A percentile compares a stretch with the other conserved stretches of the same genome.
phyloP scores from a whole-genome alignment of 2,113 vertebrate genomes.

The Cepphus grylle region DNA sequence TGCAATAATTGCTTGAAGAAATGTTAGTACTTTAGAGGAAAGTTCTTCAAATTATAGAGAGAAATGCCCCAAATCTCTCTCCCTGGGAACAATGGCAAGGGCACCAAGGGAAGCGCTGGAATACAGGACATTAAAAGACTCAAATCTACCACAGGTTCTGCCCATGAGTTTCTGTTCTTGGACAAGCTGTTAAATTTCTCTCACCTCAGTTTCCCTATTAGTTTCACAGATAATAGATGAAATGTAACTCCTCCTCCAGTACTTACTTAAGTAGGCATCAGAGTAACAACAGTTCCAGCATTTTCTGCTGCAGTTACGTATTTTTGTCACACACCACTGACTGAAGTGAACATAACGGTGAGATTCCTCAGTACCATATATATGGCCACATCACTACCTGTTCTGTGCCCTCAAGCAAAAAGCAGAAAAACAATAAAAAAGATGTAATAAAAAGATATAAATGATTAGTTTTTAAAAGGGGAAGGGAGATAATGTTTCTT shows the following conservation, averaged over 20 bases:
- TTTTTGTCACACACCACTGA: background rate
- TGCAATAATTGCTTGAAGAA: background rate
- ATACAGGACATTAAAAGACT: background rate
- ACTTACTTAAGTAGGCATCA: background rate
- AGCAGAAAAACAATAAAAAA: background rate
- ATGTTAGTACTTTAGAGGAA: background rate
- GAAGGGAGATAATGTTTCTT: background rate
- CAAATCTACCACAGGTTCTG: background rate
- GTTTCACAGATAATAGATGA: background rate
- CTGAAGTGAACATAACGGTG: background rate
- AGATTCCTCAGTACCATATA: background rate
- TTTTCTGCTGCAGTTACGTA: background rate
- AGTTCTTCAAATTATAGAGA: background rate
- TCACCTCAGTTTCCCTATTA: background rate
- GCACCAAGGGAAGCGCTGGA: background rate
- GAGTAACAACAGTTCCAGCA: background rate
- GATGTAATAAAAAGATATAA: background rate
- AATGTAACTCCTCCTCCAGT: background rate
- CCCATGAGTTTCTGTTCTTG: background rate
- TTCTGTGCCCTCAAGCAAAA: background rate
- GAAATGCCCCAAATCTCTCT: background rate
- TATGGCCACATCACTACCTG: background rate
- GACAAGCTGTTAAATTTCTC: background rate
- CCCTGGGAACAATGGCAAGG: background rate
- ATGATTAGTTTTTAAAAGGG: background rate